Conservation (phyloP, 2,888 invertebrate species). For the Lasioglossum pauxillum region DNA sequence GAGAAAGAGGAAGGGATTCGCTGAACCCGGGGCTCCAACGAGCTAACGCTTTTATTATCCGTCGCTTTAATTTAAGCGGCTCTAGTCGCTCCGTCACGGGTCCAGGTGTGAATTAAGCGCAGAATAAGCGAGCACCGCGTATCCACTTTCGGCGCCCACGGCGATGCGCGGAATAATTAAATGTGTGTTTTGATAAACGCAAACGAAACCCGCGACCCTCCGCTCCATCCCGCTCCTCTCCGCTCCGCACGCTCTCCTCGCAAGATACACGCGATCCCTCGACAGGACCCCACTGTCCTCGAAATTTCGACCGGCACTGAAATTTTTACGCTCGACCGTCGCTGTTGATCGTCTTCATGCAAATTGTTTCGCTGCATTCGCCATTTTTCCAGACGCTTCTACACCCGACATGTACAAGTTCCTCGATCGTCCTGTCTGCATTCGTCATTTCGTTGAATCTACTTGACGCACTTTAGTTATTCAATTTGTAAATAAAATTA, state of each 20-base stretch:
- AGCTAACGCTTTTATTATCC: constrained; percentile 83
- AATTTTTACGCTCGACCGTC: constrained; percentile 1
- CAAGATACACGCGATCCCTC: constrained; percentile 48
- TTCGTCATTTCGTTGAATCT: neutral
- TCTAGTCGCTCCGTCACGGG: constrained; percentile 81
- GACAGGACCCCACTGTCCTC: neutral
- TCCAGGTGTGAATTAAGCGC: constrained; percentile 82
- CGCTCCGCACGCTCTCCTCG: neutral
- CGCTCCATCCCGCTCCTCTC: neutral
- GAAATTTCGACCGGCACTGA: constrained; percentile 37
- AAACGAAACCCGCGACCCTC: constrained; percentile 46
- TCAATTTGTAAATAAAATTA: neutral
- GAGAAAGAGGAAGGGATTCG: constrained; percentile 61
- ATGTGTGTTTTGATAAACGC: constrained; percentile 82
- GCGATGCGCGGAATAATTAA: constrained; percentile 81
- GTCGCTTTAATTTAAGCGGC: constrained; percentile 83
- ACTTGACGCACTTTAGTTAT: neutral
- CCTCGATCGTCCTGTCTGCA: neutral
- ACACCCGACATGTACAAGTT: neutral
- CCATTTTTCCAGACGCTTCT: neutral
- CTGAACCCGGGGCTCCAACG: constrained; percentile 61
- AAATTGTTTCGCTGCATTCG: neutral
- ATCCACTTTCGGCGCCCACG: constrained; percentile 67
- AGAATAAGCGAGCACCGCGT: constrained; percentile 71
- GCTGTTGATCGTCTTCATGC: constrained; percentile 15